These are phyloP conservation scores for Selenia dentaria DNA, from an alignment of 2,888 invertebrate species.

Conservation along the genomic window DNA sequence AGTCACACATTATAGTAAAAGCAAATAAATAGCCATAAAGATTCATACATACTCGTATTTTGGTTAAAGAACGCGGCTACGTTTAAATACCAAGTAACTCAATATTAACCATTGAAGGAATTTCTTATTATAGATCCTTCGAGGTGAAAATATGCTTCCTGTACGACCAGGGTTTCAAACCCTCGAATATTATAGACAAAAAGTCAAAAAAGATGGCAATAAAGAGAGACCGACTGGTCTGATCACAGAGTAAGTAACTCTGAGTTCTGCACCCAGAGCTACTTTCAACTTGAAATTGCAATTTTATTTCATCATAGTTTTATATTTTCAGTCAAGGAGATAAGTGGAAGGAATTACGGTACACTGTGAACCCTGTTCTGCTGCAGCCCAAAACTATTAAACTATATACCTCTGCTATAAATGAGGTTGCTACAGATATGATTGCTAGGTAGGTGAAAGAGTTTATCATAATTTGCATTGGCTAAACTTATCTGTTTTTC, in stretches of 20 bases:
- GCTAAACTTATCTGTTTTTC: too few relatives aligned
- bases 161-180: constrained; percentile 53
- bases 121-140: constrained; percentile 43
- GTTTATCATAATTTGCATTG: too few relatives aligned
- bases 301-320: too few relatives aligned
- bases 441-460: constrained; percentile 65
- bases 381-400: constrained; percentile 89
- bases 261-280: too few relatives aligned
- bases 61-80: too few relatives aligned
- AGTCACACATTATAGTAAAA: too few relatives aligned
- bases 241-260: constrained; percentile 35
- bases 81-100: too few relatives aligned
- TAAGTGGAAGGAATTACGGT: constrained; percentile 90
- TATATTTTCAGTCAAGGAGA: constrained; percentile 64
- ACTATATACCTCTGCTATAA: constrained; percentile 86
- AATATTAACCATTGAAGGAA: background rate
- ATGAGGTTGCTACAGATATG: constrained; percentile 88
- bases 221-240: constrained; percentile 39
- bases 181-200: constrained; percentile 52
- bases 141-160: constrained; percentile 56
- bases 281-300: too few relatives aligned
- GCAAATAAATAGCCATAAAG: too few relatives aligned
- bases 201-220: constrained; percentile 30
- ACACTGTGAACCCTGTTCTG: constrained; percentile 90
- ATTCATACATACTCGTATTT: too few relatives aligned